Conservation (phyloP, 2,888 invertebrate genomes). For the Ariolimax columbianus region DNA sequence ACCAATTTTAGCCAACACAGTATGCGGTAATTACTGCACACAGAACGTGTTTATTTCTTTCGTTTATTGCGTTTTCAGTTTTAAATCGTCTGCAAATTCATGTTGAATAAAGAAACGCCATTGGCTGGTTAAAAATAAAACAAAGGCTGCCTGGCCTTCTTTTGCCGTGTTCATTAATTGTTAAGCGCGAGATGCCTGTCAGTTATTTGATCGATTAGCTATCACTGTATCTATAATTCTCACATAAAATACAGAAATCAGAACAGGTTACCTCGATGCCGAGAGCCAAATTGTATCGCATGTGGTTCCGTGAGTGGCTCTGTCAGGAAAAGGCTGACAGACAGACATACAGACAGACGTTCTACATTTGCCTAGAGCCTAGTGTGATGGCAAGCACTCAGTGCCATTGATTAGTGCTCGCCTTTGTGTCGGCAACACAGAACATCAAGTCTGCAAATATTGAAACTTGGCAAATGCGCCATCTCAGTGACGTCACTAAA, state of each 20-base stretch:
- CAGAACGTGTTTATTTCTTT: too few species aligned
- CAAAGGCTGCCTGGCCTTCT: too few species aligned
- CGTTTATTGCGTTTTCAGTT: too few species aligned
- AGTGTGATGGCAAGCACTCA: conserved; percentile 15
- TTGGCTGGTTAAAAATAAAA: too few species aligned
- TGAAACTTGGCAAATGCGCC: background rate
- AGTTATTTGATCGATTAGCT: too few species aligned
- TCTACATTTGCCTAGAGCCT: background rate
- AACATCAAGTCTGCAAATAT: conserved; percentile 24
- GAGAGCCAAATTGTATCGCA: background rate
- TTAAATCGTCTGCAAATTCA: background rate
- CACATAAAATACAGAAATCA: too few species aligned
- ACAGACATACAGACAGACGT: background rate
- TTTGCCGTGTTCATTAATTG: background rate
- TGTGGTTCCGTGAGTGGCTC: background rate
- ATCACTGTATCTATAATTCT: too few species aligned
- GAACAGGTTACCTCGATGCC: background rate
- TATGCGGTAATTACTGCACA: too few species aligned
- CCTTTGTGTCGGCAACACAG: background rate
- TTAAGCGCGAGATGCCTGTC: too few species aligned
- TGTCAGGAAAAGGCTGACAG: background rate
- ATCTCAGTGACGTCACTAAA: background rate
- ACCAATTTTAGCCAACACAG: too few species aligned
- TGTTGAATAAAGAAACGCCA: background rate
- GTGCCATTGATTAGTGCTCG: background rate